Conservation (phyloP, 2,797 vertebrate species). For the Spea hammondii region DNA sequence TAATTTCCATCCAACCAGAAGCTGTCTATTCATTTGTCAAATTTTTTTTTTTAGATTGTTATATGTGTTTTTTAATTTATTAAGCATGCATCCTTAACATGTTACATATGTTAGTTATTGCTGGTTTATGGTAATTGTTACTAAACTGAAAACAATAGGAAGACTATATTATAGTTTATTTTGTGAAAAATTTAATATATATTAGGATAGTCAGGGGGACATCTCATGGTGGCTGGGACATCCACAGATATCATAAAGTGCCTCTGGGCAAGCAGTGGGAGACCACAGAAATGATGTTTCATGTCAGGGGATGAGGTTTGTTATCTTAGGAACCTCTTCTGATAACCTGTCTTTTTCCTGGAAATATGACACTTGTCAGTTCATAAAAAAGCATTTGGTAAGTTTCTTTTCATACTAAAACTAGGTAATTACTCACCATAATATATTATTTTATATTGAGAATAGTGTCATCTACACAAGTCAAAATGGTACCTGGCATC, state of each 20-base stretch:
- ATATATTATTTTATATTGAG: no score
- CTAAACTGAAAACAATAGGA: no score
- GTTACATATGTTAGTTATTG: no score
- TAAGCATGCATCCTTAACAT: no score
- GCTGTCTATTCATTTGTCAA: no score
- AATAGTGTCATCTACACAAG: no score
- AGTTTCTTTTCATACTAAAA: neutral
- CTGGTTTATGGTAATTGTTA: no score
- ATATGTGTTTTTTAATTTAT: no score
- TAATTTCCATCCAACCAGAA: no score
- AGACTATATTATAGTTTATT: neutral
- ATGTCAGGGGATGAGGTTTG: neutral
- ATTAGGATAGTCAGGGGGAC: neutral
- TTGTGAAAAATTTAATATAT: neutral
- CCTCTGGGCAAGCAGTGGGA: slow-evolving; percentile 8
- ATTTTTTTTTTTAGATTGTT: no score
- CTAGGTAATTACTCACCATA: neutral
- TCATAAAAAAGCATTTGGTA: neutral
- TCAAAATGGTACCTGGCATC: no score
- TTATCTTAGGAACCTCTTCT: neutral
- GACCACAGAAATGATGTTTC: slow-evolving; percentile 1
- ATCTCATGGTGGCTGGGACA: neutral
- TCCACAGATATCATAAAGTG: neutral
- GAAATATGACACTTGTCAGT: neutral
- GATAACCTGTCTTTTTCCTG: neutral